Conservation (phyloP, 2,113 vertebrate genomes). For the Hylia prasina region DNA sequence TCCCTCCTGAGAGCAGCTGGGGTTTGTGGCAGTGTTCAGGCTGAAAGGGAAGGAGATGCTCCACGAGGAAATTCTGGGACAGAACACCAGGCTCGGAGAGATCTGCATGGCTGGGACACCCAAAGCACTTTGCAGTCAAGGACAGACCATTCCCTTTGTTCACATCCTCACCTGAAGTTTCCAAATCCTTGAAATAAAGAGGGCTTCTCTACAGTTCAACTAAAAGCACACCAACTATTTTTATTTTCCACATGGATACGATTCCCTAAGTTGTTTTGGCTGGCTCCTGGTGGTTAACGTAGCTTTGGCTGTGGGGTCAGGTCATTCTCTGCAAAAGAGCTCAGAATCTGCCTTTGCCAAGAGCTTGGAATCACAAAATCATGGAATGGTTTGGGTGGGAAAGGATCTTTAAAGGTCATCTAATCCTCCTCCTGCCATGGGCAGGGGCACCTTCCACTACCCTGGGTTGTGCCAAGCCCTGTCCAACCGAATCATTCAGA, state of each 20-base stretch:
- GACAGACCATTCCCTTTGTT: neutral
- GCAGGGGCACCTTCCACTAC: neutral
- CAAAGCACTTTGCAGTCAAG: neutral
- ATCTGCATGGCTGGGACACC: neutral
- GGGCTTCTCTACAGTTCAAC: neutral
- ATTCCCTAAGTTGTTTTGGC: fast-evolving
- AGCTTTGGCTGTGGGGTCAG: neutral
- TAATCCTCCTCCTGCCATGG: neutral
- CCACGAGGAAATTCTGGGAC: neutral
- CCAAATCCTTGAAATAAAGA: neutral
- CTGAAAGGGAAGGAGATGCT: neutral
- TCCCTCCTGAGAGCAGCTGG: neutral
- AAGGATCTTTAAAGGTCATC: neutral
- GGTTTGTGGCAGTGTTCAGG: neutral
- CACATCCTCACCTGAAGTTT: neutral
- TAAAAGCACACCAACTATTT: fast-evolving
- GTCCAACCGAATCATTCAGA: too few species aligned
- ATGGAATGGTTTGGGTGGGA: neutral
- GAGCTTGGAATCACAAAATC: neutral
- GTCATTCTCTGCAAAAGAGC: neutral
- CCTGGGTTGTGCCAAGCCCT: neutral
- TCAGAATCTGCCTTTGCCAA: neutral
- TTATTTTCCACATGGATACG: fast-evolving
- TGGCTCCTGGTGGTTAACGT: neutral
- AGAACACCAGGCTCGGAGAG: fast-evolving